These are phyloP conservation scores for Etheostoma perlongum DNA, from an alignment of 2,797 vertebrate species.

Conservation along the genomic window DNA sequence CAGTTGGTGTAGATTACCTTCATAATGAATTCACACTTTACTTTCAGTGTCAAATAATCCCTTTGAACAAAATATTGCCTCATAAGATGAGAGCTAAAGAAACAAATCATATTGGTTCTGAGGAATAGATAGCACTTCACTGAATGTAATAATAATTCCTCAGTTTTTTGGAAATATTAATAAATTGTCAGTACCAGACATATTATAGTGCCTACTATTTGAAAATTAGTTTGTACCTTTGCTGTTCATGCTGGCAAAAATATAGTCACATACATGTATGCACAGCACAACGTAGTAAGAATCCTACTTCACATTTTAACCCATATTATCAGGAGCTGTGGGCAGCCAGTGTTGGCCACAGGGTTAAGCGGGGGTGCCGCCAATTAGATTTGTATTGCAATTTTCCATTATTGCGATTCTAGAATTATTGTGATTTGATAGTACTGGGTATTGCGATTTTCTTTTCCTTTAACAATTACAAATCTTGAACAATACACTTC, in stretches of 20 bases:
- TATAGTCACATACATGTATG: too few relatives aligned
- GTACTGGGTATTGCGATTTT: too few relatives aligned
- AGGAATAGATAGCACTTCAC: conserved; percentile 20
- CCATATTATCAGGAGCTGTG: too few relatives aligned
- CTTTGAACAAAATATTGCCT: conserved; percentile 7
- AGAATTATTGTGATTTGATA: too few relatives aligned
- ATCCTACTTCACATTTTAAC: too few relatives aligned
- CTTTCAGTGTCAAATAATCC: conserved; percentile 8
- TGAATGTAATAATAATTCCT: conserved; percentile 26
- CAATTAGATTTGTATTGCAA: too few relatives aligned
- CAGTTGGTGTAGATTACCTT: conserved; percentile 3
- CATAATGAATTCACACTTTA: conserved; percentile 34
- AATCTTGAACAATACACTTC: too few relatives aligned
- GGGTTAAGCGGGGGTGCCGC: too few relatives aligned
- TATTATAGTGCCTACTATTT: not conserved
- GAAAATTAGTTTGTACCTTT: not conserved
- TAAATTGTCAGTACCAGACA: conserved; percentile 11
- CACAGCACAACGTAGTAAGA: too few relatives aligned
- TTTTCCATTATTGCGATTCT: too few relatives aligned
- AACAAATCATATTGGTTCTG: conserved; percentile 6
- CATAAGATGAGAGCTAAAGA: not conserved
- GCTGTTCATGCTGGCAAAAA: not conserved
- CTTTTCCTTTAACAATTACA: too few relatives aligned
- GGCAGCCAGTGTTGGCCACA: too few relatives aligned
- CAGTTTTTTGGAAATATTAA: conserved; percentile 16